Conservation (phyloP, 1,140 invertebrate species). For the Manduca sexta region DNA sequence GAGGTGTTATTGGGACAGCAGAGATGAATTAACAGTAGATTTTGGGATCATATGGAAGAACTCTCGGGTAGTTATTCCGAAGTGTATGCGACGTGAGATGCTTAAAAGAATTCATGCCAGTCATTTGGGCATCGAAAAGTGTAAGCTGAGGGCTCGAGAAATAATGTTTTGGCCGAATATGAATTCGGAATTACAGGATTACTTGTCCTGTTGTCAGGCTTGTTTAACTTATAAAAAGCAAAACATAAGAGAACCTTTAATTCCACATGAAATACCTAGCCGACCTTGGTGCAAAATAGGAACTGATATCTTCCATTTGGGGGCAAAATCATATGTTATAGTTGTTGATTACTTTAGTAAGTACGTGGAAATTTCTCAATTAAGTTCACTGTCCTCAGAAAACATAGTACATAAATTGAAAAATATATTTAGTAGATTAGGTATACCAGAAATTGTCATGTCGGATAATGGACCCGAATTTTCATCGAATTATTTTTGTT, state of each 20-base stretch:
- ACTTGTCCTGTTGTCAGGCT: conserved; percentile 8
- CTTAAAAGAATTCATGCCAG: conserved; percentile 17
- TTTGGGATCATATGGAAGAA: conserved; percentile 38
- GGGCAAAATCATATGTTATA: conserved; percentile 35
- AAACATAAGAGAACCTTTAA: conserved; percentile 38
- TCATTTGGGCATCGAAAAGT: conserved; percentile 15
- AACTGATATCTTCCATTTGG: conserved; percentile 40
- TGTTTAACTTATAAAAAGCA: conserved; percentile 14
- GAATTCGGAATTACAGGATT: conserved; percentile 8
- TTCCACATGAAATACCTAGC: conserved; percentile 31
- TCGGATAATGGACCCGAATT: conserved; percentile 65
- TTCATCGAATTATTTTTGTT: conserved; percentile 45
- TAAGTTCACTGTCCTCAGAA: conserved; percentile 10
- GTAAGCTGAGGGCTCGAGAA: conserved; percentile 10
- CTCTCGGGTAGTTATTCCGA: conserved; percentile 14
- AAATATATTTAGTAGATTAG: conserved; percentile 46
- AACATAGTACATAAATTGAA: conserved; percentile 31
- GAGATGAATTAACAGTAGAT: conserved; percentile 17
- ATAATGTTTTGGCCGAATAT: conserved; percentile 18
- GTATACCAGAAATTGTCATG: conserved; percentile 51
- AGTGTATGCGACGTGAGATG: conserved; percentile 31
- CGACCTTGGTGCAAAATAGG: conserved; percentile 5
- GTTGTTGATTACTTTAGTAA: conserved; percentile 49
- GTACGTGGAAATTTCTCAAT: conserved; percentile 29
- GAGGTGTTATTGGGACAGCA: not conserved